phyloP scores from a whole-genome alignment of 1,140 invertebrate species.

The Oncopodura yosiiana region DNA sequence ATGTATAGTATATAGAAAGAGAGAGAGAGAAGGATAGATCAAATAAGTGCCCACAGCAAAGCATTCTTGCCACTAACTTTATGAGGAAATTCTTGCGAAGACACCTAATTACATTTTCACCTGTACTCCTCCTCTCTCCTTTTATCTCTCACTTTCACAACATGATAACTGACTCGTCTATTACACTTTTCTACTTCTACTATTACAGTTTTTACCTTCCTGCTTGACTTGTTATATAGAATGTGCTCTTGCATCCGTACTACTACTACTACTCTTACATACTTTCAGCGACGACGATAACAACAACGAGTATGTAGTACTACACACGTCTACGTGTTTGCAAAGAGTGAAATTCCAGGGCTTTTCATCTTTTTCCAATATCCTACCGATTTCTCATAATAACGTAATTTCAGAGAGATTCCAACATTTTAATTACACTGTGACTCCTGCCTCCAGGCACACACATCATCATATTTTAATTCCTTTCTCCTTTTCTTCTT shows the following conservation, averaged over 20 bases:
- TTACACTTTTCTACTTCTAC: no score
- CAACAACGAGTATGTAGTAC: conserved; percentile 1
- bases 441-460: no score
- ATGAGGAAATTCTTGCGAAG: conserved; percentile 30
- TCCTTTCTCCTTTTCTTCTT: not conserved
- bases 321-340: not conserved
- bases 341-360: not conserved
- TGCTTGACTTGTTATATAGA: no score
- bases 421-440: conserved; percentile 24
- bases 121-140: conserved; percentile 5
- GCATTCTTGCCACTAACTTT: conserved; percentile 23
- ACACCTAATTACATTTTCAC: conserved; percentile 35
- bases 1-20: not conserved
- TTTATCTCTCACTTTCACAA: not conserved
- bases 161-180: no score
- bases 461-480: no score
- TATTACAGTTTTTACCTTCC: no score
- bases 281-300: no score
- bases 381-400: not conserved
- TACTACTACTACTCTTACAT: no score
- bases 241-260: no score
- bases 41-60: conserved; percentile 27
- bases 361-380: not conserved
- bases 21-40: not conserved
- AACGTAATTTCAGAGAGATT: conserved; percentile 21